These are phyloP conservation scores for Lipotes vexillifer DNA, from an alignment of 2,113 vertebrate genomes.

Conservation along the genomic window DNA sequence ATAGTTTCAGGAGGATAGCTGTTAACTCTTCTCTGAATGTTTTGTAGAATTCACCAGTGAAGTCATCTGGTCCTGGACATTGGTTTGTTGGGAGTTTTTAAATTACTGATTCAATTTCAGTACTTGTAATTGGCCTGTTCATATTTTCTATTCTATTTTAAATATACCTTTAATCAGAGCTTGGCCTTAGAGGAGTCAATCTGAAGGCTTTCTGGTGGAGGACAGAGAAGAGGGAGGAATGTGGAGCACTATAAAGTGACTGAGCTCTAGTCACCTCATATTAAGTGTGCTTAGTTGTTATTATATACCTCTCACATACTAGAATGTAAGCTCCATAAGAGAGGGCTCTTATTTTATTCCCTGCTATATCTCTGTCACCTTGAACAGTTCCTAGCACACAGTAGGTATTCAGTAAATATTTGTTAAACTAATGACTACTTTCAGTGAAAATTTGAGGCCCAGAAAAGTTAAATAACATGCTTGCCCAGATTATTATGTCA, in stretches of 20 bases:
- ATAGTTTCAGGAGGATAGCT: too few relatives aligned
- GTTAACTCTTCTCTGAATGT: too few relatives aligned
- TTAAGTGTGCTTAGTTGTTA: not conserved
- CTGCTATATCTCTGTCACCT: not conserved
- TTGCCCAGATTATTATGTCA: not conserved
- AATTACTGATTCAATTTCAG: not conserved
- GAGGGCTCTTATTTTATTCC: not conserved
- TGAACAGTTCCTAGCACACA: not conserved
- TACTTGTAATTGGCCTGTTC: not conserved
- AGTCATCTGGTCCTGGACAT: too few relatives aligned
- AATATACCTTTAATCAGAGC: not conserved
- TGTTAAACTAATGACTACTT: not conserved
- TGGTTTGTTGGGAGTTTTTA: too few relatives aligned
- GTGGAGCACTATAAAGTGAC: not conserved
- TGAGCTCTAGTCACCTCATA: not conserved
- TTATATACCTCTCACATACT: not conserved
- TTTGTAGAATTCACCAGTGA: too few relatives aligned
- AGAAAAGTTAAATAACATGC: not conserved
- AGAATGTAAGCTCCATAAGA: not conserved
- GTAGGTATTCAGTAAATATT: not conserved
- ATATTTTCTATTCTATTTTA: not conserved
- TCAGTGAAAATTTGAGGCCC: not conserved
- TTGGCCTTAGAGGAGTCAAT: not conserved
- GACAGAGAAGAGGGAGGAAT: not conserved
- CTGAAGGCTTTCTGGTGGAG: not conserved